A percentile compares a stretch with the other conserved stretches of the same genome.
These are phyloP conservation scores for Drosophila meridionalis DNA, from an alignment of 2,888 invertebrate genomes.

Conservation along the genomic window DNA sequence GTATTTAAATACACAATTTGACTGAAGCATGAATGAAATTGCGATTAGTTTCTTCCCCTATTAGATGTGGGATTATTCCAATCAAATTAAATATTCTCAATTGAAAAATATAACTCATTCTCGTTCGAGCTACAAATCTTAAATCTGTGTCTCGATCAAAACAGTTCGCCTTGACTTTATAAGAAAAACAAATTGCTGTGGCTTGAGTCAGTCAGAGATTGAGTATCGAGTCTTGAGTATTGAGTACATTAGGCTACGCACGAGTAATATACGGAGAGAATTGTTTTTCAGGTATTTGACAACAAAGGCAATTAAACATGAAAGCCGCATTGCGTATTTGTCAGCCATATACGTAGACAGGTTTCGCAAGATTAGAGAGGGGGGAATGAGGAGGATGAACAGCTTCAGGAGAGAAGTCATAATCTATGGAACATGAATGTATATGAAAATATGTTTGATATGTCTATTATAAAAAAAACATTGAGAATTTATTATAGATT, in stretches of 20 bases:
- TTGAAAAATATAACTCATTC: neutral
- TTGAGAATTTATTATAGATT: neutral
- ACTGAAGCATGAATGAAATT: neutral
- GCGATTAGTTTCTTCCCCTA: neutral
- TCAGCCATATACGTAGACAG: conserved; percentile 21
- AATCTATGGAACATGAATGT: conserved; percentile 1
- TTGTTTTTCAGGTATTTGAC: conserved; percentile 38
- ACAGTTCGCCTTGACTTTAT: conserved; percentile 10
- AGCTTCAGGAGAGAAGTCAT: conserved; percentile 6
- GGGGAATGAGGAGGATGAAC: neutral
- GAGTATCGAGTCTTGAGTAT: neutral
- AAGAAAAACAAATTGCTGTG: neutral
- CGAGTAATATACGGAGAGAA: conserved; percentile 39
- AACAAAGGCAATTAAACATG: conserved; percentile 21
- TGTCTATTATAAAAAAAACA: conserved; percentile 20
- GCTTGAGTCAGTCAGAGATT: conserved; percentile 1
- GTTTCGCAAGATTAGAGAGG: conserved; percentile 14
- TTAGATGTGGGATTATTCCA: neutral
- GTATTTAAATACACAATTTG: no score
- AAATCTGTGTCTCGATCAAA: neutral
- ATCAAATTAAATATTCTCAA: neutral
- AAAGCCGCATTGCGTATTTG: conserved; percentile 32
- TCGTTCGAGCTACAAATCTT: neutral
- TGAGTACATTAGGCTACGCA: conserved; percentile 24
- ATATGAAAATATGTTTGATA: neutral